Evolutionary conservation across 2,797 vertebrate genomes (phyloP).

Genomic region (Anguilla pacifica): DNA sequence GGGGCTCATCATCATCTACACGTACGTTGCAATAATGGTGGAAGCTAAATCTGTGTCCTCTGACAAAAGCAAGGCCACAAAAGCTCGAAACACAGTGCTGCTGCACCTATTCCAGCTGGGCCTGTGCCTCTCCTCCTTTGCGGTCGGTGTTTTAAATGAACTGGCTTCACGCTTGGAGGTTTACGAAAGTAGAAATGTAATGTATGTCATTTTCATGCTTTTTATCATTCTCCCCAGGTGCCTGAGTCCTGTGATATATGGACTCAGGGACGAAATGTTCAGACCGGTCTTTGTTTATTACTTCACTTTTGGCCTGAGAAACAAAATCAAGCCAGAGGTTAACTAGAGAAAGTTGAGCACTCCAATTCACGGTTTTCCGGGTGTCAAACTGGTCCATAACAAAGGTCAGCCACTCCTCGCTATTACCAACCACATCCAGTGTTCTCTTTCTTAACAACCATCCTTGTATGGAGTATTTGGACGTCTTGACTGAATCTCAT

Average conservation of each 20-base stretch:
- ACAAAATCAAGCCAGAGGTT: slow-evolving; percentile 39
- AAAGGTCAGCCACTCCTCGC: too few species aligned
- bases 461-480: too few species aligned
- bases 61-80: slow-evolving; percentile 18
- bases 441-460: too few species aligned
- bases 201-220: slow-evolving; percentile 38
- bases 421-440: too few species aligned
- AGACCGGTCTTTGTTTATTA: slow-evolving; percentile 46
- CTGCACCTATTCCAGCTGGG: slow-evolving; percentile 22
- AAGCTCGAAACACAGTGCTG: slow-evolving; percentile 41
- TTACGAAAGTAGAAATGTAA: slow-evolving; percentile 33
- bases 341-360: not conserved
- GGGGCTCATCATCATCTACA: slow-evolving; percentile 43
- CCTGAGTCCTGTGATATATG: slow-evolving; percentile 51
- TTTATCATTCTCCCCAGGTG: slow-evolving; percentile 46
- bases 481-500: too few species aligned
- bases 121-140: slow-evolving; percentile 18
- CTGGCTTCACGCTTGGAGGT: not conserved
- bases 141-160: not conserved
- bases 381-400: not conserved
- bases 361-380: not conserved
- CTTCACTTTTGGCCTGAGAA: slow-evolving; percentile 34
- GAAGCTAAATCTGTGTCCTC: slow-evolving; percentile 40
- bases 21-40: slow-evolving; percentile 47
- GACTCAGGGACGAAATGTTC: slow-evolving; percentile 49